A percentile compares a stretch with the other conserved stretches of the same genome.
Evolutionary conservation across 2,888 invertebrate species (phyloP).

Genomic region (Rapana venosa): DNA sequence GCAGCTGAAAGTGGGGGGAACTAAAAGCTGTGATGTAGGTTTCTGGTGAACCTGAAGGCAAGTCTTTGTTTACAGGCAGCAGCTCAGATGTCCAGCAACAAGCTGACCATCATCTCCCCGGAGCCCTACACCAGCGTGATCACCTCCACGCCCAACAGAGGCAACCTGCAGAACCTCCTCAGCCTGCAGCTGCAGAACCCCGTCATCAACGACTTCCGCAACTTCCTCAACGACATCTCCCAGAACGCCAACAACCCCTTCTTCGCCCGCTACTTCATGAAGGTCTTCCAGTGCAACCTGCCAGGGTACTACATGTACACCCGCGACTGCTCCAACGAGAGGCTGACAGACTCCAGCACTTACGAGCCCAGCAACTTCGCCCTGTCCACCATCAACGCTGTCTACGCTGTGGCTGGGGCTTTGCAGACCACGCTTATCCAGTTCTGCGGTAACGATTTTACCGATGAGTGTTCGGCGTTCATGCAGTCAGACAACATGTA

Average conservation of each 20-base stretch:
- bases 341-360: conserved; percentile 43
- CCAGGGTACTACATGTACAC: conserved; percentile 52
- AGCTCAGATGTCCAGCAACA: not conserved
- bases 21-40: not conserved
- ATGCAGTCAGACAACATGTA: conserved; percentile 48
- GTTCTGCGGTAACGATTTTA: conserved; percentile 64
- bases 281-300: conserved; percentile 66
- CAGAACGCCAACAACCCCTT: conserved; percentile 55
- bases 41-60: not conserved
- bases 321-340: conserved; percentile 41
- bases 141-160: conserved; percentile 47
- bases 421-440: conserved; percentile 73
- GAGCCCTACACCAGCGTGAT: conserved; percentile 61
- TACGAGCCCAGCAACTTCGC: conserved; percentile 68
- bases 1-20: too few species aligned
- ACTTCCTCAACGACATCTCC: conserved; percentile 49
- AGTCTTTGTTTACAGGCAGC: conserved; percentile 29
- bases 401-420: conserved; percentile 75
- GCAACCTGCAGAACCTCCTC: conserved; percentile 55
- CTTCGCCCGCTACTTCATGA: conserved; percentile 67
- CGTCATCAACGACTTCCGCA: conserved; percentile 50
- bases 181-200: conserved; percentile 53
- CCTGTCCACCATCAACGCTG: conserved; percentile 76
- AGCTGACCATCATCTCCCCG: conserved; percentile 58
- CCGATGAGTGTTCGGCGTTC: conserved; percentile 60